phyloP scores from a whole-genome alignment of 2,888 invertebrate species.

The Alcis repandata region DNA sequence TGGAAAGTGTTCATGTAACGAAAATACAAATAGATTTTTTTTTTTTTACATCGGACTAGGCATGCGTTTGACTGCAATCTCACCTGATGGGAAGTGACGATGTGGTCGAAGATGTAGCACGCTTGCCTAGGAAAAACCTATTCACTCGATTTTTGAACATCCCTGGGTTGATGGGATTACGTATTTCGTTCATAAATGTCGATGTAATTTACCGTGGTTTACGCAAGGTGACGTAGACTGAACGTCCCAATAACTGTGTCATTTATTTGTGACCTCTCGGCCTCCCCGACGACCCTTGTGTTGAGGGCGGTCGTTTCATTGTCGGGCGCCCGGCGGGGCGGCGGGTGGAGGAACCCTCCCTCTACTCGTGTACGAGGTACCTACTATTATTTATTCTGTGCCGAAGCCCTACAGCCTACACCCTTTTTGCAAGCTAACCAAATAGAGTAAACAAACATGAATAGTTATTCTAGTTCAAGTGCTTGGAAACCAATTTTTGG shows the following conservation, averaged over 20 bases:
- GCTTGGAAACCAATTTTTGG: neutral
- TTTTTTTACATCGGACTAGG: too few relatives aligned
- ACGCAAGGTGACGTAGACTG: constrained; percentile 25
- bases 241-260: constrained; percentile 41
- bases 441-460: constrained; percentile 26
- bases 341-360: constrained; percentile 3
- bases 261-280: constrained; percentile 49
- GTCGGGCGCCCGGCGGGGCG: constrained; percentile 21
- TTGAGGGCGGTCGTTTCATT: constrained; percentile 46
- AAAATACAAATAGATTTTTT: too few relatives aligned
- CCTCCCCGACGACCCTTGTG: constrained; percentile 45
- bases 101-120: too few relatives aligned
- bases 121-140: too few relatives aligned
- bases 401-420: too few relatives aligned
- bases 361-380: neutral
- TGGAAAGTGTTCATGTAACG: too few relatives aligned
- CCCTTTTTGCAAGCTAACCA: constrained; percentile 12
- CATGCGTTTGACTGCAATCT: too few relatives aligned
- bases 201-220: constrained; percentile 4
- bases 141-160: too few relatives aligned
- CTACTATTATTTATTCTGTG: too few relatives aligned
- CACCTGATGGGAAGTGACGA: too few relatives aligned
- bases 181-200: constrained; percentile 2
- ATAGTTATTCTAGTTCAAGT: constrained; percentile 6
- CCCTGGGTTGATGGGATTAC: too few relatives aligned